These are phyloP conservation scores for Branchipolynoe longqiensis DNA, from an alignment of 2,888 invertebrate genomes.

Conservation along the genomic window DNA sequence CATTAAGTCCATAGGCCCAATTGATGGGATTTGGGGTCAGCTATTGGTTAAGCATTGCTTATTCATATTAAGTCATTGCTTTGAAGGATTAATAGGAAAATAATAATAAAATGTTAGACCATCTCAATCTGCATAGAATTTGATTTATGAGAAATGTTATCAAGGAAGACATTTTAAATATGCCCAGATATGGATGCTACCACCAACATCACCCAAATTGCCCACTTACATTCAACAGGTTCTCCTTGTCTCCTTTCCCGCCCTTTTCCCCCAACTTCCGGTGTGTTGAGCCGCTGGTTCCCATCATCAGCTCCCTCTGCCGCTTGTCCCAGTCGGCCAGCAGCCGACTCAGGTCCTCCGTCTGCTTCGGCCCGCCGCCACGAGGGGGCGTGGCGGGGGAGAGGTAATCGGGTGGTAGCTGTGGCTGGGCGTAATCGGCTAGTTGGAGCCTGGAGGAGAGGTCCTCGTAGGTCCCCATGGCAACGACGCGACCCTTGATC, in stretches of 20 bases:
- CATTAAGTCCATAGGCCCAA: too few species aligned
- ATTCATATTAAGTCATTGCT: too few species aligned
- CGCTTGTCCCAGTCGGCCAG: conserved; percentile 18
- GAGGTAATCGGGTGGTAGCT: background rate
- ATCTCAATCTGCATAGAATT: too few species aligned
- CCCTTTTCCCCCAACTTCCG: background rate
- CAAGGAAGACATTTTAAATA: too few species aligned
- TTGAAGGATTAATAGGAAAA: too few species aligned
- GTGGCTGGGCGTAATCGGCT: background rate
- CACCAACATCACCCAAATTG: too few species aligned
- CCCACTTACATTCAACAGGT: too few species aligned
- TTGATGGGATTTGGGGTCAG: too few species aligned
- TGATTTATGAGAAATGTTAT: too few species aligned
- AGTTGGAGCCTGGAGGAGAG: conserved; percentile 84
- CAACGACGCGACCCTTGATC: conserved; percentile 54
- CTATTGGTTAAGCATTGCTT: too few species aligned
- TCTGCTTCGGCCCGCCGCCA: background rate
- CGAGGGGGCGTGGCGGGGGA: conserved; percentile 20
- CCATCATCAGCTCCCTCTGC: conserved; percentile 23
- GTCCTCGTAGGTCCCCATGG: conserved; percentile 57
- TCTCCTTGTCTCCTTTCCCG: conserved; percentile 12
- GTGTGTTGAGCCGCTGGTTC: background rate
- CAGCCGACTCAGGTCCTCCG: background rate
- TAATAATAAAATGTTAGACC: too few species aligned
- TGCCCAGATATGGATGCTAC: too few species aligned